Percentiles rank a stretch among this genome's conserved stretches.
Evolutionary conservation across 2,888 invertebrate genomes (phyloP).

Genomic region (Nowickia ferox): DNA sequence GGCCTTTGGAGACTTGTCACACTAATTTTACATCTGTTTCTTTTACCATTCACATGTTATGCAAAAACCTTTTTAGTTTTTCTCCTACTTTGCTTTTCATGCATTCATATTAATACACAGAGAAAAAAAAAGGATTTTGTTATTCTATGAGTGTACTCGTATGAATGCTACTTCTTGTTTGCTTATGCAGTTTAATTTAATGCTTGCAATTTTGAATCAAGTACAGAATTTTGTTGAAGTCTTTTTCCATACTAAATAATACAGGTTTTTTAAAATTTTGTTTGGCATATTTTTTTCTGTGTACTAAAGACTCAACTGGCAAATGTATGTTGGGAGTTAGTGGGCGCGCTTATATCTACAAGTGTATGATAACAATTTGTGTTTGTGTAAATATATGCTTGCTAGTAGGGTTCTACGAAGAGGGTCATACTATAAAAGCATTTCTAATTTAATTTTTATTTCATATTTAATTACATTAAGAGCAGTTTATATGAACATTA

Average conservation of each 20-base stretch:
- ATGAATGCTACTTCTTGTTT: too few relatives aligned
- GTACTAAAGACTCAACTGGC: constrained; percentile 3
- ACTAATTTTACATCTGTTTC: constrained; percentile 18
- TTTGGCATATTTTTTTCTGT: not conserved
- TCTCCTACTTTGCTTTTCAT: not conserved
- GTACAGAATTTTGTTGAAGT: too few relatives aligned
- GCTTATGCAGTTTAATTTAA: too few relatives aligned
- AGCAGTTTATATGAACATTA: constrained; percentile 52
- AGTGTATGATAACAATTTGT: not conserved
- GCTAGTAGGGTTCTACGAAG: constrained; percentile 14
- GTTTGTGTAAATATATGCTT: not conserved
- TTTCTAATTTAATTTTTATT: constrained; percentile 60
- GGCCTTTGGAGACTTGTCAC: constrained; percentile 26
- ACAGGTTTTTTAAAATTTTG: too few relatives aligned
- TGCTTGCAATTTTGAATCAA: too few relatives aligned
- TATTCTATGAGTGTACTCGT: too few relatives aligned
- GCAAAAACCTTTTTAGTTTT: not conserved
- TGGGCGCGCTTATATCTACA: not conserved
- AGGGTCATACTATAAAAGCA: constrained; percentile 47
- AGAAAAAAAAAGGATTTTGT: too few relatives aligned
- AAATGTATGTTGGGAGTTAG: constrained; percentile 10
- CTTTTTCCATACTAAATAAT: too few relatives aligned
- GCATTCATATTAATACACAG: not conserved
- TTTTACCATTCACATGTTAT: not conserved
- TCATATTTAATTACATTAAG: constrained; percentile 67